Evolutionary conservation across 2,113 vertebrate genomes (phyloP), one percentile per base, ranked within the genome.

Genomic region (Felis chaus): DNA sequence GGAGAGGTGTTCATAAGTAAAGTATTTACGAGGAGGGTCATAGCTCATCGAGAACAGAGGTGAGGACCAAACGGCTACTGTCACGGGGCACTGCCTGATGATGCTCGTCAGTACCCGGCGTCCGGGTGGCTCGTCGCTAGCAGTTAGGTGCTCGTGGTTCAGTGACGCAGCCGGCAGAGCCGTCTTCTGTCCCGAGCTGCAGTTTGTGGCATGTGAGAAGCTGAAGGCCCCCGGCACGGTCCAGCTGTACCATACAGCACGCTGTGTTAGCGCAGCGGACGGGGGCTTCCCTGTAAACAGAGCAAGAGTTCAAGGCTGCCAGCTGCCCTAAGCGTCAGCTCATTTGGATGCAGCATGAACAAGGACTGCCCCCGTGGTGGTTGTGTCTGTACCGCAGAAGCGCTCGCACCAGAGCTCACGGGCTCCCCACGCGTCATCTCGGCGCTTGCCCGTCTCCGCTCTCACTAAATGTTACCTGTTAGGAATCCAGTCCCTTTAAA

Each of bases 41-140:
- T 0, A 53, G 27, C 31, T 76, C 50, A 2, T 3, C 4, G 61
- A 50, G 55, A 68, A 80, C 9, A 63, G n/a, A 36, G 14, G 45
- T 23, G 11, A 84, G 4, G 74, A 1, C 41, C 31, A 48, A n/a
- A 2, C 6, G 19, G 23, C 25, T 2, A 1, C 13, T 39, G 3
- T 78, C 33, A 5, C 0, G 4, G 21, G 79, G 45, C 33, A 31
- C 4, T 2, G 25, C 6, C 55, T 11, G 21, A 2, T 31, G 25
- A 8, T 29, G 18, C 50, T 5, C 3, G 0, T 6, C 63, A 29
- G 6, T 8, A 10, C 89, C 27, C 29, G 0, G 23, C 23, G 6
- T 61, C 74, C n/a, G 66, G 55, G 0, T 4, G 25, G 8, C 14
- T 21, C 74, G 55, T 41, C 7, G 4, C 48, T 25, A 33, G 21